These are phyloP conservation scores for Loxodonta africana DNA, from an alignment of 2,113 vertebrate genomes.

Conservation along the genomic window DNA sequence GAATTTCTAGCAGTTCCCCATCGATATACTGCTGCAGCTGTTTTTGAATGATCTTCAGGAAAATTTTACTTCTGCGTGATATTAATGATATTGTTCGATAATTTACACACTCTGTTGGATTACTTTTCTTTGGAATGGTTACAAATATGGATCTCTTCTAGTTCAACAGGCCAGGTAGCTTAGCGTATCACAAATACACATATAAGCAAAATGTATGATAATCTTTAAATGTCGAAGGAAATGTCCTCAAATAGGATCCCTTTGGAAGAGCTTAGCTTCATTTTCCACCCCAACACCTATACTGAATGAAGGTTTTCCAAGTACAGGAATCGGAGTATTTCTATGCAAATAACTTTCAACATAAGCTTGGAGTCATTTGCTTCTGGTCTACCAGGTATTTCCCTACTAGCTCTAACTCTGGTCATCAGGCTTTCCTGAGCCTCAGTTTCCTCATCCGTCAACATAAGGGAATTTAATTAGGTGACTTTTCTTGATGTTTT, in stretches of 20 bases:
- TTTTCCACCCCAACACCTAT: not conserved
- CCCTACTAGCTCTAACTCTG: not conserved
- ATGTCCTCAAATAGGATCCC: not conserved
- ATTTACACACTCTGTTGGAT: no score
- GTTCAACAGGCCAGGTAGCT: no score
- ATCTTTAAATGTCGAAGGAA: not conserved
- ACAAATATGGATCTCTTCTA: no score
- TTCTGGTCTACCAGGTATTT: not conserved
- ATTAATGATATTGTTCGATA: no score
- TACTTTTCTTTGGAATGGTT: no score
- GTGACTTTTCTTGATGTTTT: not conserved
- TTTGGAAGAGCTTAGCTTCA: not conserved
- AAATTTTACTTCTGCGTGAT: no score
- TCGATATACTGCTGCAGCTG: no score
- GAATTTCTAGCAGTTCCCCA: no score
- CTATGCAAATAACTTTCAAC: accelerated
- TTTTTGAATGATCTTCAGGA: no score
- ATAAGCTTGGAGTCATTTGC: not conserved
- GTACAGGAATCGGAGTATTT: not conserved
- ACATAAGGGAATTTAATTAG: not conserved
- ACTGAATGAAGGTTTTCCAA: constrained; percentile 13
- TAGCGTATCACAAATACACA: not conserved
- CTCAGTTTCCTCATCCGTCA: not conserved
- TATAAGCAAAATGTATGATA: not conserved
- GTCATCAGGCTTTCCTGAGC: not conserved